Percentiles rank a stretch among this genome's conserved stretches.
These are phyloP conservation scores for Mareca strepera DNA, from an alignment of 2,797 vertebrate genomes.

Conservation along the genomic window DNA sequence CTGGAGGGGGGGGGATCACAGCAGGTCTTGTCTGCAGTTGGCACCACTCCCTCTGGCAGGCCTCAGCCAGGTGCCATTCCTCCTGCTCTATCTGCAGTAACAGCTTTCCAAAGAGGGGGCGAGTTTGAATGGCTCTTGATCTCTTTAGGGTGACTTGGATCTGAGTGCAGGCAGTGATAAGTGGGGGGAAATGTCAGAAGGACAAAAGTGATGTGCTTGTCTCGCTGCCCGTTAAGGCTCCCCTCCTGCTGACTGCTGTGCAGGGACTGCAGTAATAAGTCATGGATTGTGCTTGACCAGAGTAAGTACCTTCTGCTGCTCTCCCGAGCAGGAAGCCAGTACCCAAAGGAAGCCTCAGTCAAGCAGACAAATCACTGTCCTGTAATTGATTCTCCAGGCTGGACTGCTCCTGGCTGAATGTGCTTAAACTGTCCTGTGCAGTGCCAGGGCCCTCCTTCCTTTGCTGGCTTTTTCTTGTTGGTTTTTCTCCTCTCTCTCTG, in stretches of 20 bases:
- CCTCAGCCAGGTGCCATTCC: background rate
- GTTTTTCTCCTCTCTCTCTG: slow-evolving; percentile 37
- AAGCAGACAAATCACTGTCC: slow-evolving; percentile 48
- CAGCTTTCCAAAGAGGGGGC: background rate
- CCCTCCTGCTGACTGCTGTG: background rate
- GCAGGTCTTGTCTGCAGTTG: slow-evolving; percentile 48
- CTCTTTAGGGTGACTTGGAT: background rate
- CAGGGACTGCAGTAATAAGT: background rate
- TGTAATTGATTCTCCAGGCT: slow-evolving; percentile 60
- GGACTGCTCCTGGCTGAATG: slow-evolving; percentile 29
- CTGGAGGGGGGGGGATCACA: background rate
- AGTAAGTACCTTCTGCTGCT: slow-evolving; percentile 30
- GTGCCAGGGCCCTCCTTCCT: slow-evolving; percentile 24
- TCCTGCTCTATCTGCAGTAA: background rate
- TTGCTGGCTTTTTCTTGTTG: slow-evolving; percentile 21
- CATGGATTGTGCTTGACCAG: background rate
- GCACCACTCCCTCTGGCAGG: background rate
- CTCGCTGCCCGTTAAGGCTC: background rate
- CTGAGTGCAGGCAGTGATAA: background rate
- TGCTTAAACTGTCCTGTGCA: background rate
- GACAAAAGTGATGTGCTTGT: background rate
- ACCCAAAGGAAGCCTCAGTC: slow-evolving; percentile 36
- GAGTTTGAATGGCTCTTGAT: background rate
- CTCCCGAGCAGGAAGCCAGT: slow-evolving; percentile 17
- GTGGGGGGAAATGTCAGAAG: background rate